Percentiles rank a stretch among this genome's conserved stretches.
Evolutionary conservation across 2,888 invertebrate species (phyloP).

Genomic region (Calephelis perditalis): DNA sequence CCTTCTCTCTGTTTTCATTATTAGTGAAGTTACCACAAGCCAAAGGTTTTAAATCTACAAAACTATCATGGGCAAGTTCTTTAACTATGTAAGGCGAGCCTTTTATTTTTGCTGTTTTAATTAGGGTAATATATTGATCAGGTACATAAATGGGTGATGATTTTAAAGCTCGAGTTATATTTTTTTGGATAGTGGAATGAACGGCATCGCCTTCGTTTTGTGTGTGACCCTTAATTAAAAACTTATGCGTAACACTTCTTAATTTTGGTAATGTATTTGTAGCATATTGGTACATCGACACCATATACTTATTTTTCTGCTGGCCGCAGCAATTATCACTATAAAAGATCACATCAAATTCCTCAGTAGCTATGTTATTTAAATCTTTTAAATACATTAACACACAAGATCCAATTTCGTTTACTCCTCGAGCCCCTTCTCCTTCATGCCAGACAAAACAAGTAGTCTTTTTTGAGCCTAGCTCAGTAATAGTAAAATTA

Average conservation of each 20-base stretch:
- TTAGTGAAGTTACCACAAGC: neutral
- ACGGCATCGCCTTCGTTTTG: constrained; percentile 15
- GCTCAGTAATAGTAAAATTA: constrained; percentile 29
- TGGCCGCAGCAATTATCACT: constrained; percentile 15
- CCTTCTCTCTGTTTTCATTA: constrained; percentile 12
- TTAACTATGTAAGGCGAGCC: constrained; percentile 13
- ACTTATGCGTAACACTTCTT: constrained; percentile 14
- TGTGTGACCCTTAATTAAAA: constrained; percentile 13
- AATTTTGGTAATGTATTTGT: constrained; percentile 14
- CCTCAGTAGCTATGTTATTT: constrained; percentile 10
- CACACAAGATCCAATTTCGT: too few species aligned
- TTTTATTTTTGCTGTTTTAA: constrained; percentile 13
- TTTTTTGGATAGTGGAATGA: constrained; percentile 13
- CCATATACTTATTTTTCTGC: constrained; percentile 16
- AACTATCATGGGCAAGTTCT: constrained; percentile 13
- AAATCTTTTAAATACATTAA: too few species aligned
- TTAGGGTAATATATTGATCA: constrained; percentile 12
- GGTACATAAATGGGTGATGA: constrained; percentile 12
- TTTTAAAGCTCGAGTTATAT: constrained; percentile 15
- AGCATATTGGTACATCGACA: constrained; percentile 13
- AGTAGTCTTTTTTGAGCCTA: constrained; percentile 11
- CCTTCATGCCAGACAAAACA: constrained; percentile 14
- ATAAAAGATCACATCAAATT: constrained; percentile 15
- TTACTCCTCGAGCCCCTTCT: too few species aligned
- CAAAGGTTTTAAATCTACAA: constrained; percentile 13